phyloP scores from a whole-genome alignment of 1,140 invertebrate genomes.

The Mesaphorura yosii region DNA sequence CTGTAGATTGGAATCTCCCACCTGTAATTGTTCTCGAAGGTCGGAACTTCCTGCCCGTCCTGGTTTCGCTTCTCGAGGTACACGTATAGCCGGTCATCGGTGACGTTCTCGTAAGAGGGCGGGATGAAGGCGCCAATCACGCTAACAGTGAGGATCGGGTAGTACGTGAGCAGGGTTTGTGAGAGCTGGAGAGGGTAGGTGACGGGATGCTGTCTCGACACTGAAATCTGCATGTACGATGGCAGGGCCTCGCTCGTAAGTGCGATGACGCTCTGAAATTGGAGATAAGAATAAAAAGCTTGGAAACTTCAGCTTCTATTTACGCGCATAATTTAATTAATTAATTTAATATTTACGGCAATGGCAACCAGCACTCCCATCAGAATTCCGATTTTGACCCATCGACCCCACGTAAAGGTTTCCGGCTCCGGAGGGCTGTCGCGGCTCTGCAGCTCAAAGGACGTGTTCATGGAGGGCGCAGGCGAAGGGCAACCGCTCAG shows the following conservation, averaged over 20 bases:
- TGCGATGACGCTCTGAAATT: slow-evolving; percentile 8
- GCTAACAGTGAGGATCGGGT: slow-evolving; percentile 20
- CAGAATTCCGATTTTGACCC: slow-evolving; percentile 18
- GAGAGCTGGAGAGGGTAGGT: background rate
- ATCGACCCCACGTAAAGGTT: slow-evolving; percentile 20
- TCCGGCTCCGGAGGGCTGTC: background rate
- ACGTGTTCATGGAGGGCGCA: background rate
- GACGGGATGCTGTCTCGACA: background rate
- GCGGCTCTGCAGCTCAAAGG: slow-evolving; percentile 19
- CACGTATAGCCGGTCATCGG: slow-evolving; percentile 9
- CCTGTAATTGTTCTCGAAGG: background rate
- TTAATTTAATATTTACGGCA: slow-evolving; percentile 8
- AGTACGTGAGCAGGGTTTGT: slow-evolving; percentile 1
- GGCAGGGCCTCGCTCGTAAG: background rate
- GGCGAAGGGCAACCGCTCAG: slow-evolving; percentile 15
- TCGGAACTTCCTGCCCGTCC: background rate
- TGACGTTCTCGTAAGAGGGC: slow-evolving; percentile 14
- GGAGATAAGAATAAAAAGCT: no score
- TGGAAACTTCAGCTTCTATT: no score
- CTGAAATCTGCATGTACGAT: background rate
- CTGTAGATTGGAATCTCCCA: slow-evolving; percentile 24
- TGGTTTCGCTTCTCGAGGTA: slow-evolving; percentile 11
- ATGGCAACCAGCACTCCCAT: slow-evolving; percentile 10
- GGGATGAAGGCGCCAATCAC: slow-evolving; percentile 24
- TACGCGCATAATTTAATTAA: background rate